Evolutionary conservation across 2,113 vertebrate species (phyloP), one percentile per base, ranked within the genome.

Genomic region (Theropithecus gelada): DNA sequence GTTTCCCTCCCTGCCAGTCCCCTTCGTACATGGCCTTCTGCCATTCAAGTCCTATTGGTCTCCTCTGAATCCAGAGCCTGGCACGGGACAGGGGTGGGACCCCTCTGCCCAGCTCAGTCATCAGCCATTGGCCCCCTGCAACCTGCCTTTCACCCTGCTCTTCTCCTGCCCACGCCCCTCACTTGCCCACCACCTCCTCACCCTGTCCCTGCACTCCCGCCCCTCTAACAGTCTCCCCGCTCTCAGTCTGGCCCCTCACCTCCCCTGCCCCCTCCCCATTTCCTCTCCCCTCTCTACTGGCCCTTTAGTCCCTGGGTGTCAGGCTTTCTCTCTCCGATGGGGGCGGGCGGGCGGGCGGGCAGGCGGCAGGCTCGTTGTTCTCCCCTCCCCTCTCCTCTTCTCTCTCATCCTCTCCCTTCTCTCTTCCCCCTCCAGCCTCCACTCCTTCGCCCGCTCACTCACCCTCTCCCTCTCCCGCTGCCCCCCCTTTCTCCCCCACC

Each of bases 401-500:
- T 76, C 52, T 73, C 84, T 88, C 88, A 30, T 93, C 94, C 70
- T 80, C 95, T 87, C 96, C 78, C 57, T 22, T 82, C 90, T 94
- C 86, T 90, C 48, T 30, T 87, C 87, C 92, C 90, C 83, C 96
- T 93, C 90, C 96, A 88, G 92, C 81, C 90, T 97, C 97, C 97
- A 94, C 96, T 97, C 94, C 83, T 93, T 97, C 82, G 55, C 92
- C 93, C 20, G 95, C 96, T 97, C 96, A 85, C 93, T 92, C 96
- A 97, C 88, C 93, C 98, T 97, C 97, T 98, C 96, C 82, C 98
- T 96, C 97, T 97, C 88, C 94, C 45, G 90, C 97, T 96, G 90
- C 90, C 95, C 94, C 95, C 97, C 97, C 86, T 95, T 30, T 82
- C 93, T 95, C 96, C 97, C 97, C 98, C 97, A 97, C 97, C 98